Percentiles rank a stretch among this genome's conserved stretches.
phyloP scores from a whole-genome alignment of 2,113 vertebrate genomes.

The Sturnira hondurensis region DNA sequence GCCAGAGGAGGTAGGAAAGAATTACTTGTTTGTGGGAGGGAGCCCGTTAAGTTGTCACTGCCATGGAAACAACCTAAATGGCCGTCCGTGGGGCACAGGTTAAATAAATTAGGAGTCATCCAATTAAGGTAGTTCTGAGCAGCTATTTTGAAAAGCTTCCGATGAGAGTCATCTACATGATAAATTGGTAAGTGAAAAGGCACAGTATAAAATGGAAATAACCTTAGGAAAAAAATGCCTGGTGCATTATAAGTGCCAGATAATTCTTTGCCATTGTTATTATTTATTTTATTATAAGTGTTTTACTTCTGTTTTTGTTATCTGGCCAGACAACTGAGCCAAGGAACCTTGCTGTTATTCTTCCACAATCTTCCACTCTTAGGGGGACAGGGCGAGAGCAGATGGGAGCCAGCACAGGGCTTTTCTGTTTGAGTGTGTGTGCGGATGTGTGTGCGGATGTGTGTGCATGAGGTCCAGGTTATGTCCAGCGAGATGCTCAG shows the following conservation, averaged over 20 bases:
- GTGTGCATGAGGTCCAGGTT: neutral
- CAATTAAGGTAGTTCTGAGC: neutral
- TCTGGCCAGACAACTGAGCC: neutral
- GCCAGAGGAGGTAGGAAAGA: neutral
- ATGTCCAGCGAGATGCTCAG: neutral
- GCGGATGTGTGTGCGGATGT: rapidly evolving
- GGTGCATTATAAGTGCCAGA: neutral
- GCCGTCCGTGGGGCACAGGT: neutral
- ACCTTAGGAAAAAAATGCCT: neutral
- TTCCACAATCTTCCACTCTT: neutral
- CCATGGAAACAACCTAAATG: slow-evolving; percentile 1
- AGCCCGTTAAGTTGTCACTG: neutral
- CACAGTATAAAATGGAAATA: neutral
- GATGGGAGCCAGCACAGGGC: neutral
- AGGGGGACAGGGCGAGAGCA: neutral
- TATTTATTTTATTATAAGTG: neutral
- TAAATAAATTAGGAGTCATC: neutral
- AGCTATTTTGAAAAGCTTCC: neutral
- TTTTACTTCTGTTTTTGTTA: neutral
- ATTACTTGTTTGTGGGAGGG: neutral
- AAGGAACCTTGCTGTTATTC: neutral
- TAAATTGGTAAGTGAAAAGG: neutral
- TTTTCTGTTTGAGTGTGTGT: neutral
- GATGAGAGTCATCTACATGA: neutral
- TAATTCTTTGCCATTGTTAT: neutral